These are phyloP conservation scores for Sturnira hondurensis DNA, from an alignment of 2,113 vertebrate species.

Conservation along the genomic window DNA sequence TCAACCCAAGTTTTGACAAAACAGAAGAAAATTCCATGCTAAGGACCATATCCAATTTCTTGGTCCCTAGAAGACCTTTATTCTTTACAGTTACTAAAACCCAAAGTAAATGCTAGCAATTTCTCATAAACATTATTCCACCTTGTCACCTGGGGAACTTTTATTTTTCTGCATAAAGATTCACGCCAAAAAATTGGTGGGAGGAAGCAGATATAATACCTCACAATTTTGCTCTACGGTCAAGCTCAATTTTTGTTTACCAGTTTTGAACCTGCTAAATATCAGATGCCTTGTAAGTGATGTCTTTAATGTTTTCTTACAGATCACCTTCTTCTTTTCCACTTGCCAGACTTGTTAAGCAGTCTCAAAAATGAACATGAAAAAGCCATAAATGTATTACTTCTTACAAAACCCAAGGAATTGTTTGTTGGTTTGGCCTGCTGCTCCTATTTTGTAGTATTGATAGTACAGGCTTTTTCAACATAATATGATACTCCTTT, in stretches of 20 bases:
- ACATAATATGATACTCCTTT: constrained; percentile 53
- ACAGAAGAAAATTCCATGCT: neutral
- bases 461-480: constrained; percentile 66
- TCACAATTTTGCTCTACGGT: constrained; percentile 45
- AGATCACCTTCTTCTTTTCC: constrained; percentile 22
- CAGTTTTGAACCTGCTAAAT: constrained; percentile 17
- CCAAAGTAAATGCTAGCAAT: neutral
- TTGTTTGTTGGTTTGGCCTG: constrained; percentile 33
- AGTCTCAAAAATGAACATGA: constrained; percentile 8
- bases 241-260: neutral
- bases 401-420: constrained; percentile 36
- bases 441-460: constrained; percentile 51
- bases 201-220: neutral
- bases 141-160: constrained; percentile 38
- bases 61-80: neutral
- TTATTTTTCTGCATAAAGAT: constrained; percentile 39
- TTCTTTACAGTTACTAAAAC: constrained; percentile 31
- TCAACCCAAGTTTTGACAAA: constrained; percentile 31
- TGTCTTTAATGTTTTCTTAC: constrained; percentile 37
- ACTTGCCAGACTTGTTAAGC: constrained; percentile 48
- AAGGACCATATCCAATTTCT: constrained; percentile 25
- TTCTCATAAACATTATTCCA: constrained; percentile 38
- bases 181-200: neutral
- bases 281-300: constrained; percentile 1
- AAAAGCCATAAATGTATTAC: constrained; percentile 76